Evolutionary conservation across 1,140 invertebrate species (phyloP), one percentile per base, ranked within the genome.

Genomic region (Glomeris maerens): DNA sequence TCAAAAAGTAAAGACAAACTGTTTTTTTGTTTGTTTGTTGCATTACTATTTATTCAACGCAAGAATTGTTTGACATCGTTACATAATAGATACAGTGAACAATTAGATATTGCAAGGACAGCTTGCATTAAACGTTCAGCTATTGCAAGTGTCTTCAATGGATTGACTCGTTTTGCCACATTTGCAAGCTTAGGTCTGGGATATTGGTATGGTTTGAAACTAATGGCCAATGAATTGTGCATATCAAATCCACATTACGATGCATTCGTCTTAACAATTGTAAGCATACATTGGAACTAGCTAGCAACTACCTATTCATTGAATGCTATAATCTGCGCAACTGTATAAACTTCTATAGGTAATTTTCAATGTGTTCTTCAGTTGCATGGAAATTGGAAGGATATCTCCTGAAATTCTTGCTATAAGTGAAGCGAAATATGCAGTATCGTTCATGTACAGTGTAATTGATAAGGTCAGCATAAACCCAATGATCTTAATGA

Each of bases 321-420:
- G n/a, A n/a, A n/a, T n/a, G n/a, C n/a, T n/a, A n/a, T n/a, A n/a
- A n/a, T n/a, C n/a, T n/a, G n/a, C n/a, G n/a, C n/a, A n/a, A n/a
- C n/a, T n/a, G n/a, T n/a, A n/a, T n/a, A n/a, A n/a, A n/a, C n/a
- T n/a, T n/a, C n/a, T n/a, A n/a, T n/a, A 10, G 21, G 44, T 57
- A 50, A 40, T 17, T 31, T 54, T 61, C 13, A 44, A 79, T 78
- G 74, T 88, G 1, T 80, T 89, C 57, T 89, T 89, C 62, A 78
- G 80, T 28, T 83, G 85, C 0, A 84, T 89, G 65, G 84, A 82
- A 59, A 71, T 92, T 4, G 81, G 87, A 36, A 77, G 90, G 59
- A 79, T 87, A 1, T 80, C 83, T 10, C 87, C 89, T 0, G 83
- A 80, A 57, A 58, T 91, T 1, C 80, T 85, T 57, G 74, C 77